Evolutionary conservation across 1,140 invertebrate species (phyloP), one percentile per base, ranked within the genome.

Genomic region (Drosophila leontia): DNA sequence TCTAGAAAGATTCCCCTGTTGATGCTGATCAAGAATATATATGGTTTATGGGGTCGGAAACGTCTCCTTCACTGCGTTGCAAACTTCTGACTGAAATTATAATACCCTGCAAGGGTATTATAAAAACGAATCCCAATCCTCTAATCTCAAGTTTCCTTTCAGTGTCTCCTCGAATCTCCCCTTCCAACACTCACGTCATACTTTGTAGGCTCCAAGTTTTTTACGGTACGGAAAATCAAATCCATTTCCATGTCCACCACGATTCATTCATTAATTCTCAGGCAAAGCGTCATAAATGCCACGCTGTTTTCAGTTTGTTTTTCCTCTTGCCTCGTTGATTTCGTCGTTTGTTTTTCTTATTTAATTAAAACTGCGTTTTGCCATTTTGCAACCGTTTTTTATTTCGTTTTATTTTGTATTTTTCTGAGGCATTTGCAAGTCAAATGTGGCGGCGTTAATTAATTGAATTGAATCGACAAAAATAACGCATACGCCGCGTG

Each of bases 401-500:
- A 56, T 56, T 56, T 39, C 13, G 19, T 37, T 19, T 50, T 39
- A 41, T 55, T 53, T 55, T 59, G 29, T 26, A n/a, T 45, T 34
- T 44, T 58, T 15, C 9, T 23, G 13, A n/a, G 11, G 11, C 64
- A 78, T 85, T 84, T 85, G 77, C 68, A 85, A 80, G 58, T 80
- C 74, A 78, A 80, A 84, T 75, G 51, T 51, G 29, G 58, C 51
- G 45, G 67, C 57, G 69, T 68, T 85, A 81, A 85, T 85, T 85
- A 81, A 78, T 85, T 85, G 75, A 84, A 71, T 47, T 13, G 41
- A 51, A 53, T 63, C 51, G 50, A 32, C 55, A 26, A 56, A 83
- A 85, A 80, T 78, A 76, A 77, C 79, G 76, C 67, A 87, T 80
- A 80, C 79, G 83, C 83, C 48, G 65, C 71, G 71, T 82, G 83